Evolutionary conservation across 2,888 invertebrate genomes (phyloP).

Genomic region (Schizotus pectinicornis): DNA sequence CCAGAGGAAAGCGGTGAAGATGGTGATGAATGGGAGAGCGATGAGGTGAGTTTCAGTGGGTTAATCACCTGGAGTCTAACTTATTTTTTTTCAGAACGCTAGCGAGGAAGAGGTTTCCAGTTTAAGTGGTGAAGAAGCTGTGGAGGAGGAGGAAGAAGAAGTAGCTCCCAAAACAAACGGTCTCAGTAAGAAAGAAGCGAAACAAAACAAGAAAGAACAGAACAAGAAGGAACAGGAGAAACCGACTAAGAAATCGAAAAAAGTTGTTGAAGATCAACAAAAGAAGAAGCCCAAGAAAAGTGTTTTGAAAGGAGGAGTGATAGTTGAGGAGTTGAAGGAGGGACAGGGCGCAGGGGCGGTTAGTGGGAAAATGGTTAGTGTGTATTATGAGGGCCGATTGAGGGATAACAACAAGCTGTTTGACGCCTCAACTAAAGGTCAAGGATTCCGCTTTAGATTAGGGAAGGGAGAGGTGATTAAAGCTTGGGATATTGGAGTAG

Average conservation of each 20-base stretch:
- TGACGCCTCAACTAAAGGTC: conserved; percentile 76
- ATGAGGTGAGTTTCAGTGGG: too few species aligned
- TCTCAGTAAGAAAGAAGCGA: background rate
- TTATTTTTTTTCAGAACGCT: conserved; percentile 30
- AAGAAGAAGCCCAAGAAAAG: conserved; percentile 60
- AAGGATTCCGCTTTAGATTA: conserved; percentile 84
- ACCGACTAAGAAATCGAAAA: conserved; percentile 22
- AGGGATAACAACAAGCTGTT: conserved; percentile 86
- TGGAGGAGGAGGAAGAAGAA: conserved; percentile 43
- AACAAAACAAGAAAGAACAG: conserved; percentile 56
- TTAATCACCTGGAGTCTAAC: conserved; percentile 37
- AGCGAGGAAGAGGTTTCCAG: conserved; percentile 12
- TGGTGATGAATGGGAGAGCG: too few species aligned
- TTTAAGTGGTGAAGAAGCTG: conserved; percentile 47
- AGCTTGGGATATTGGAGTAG: conserved; percentile 89
- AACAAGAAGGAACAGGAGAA: conserved; percentile 49
- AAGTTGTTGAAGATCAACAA: conserved; percentile 42
- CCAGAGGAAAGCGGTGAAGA: conserved; percentile 38
- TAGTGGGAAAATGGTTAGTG: conserved; percentile 74
- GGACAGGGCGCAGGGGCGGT: conserved; percentile 82
- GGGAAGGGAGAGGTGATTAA: conserved; percentile 87
- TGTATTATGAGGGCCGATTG: conserved; percentile 86
- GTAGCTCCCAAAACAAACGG: conserved; percentile 31
- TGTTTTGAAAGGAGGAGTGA: conserved; percentile 76
- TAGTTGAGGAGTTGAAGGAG: conserved; percentile 77